These are phyloP conservation scores for Eupristina koningsbergeri DNA, from an alignment of 1,140 invertebrate species.

Conservation along the genomic window DNA sequence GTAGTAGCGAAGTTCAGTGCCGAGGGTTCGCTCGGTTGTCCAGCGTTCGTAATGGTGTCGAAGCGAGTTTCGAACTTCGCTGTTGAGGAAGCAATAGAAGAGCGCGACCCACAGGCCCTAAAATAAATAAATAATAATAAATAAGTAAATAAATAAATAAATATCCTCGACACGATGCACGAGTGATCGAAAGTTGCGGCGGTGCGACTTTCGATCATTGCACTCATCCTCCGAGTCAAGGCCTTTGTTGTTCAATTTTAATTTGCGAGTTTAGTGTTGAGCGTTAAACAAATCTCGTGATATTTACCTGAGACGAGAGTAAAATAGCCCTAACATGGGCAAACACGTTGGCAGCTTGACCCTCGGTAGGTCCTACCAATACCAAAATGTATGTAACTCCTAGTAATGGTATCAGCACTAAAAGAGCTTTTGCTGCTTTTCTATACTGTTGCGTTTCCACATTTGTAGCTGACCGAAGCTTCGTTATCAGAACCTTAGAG, in stretches of 20 bases:
- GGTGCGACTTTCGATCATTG: no score
- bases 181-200: no score
- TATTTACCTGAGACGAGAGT: slow-evolving; percentile 86
- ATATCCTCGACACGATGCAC: no score
- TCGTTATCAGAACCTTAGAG: slow-evolving; percentile 90
- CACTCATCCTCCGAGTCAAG: no score
- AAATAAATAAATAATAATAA: not conserved
- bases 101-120: slow-evolving; percentile 90
- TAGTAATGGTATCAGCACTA: slow-evolving; percentile 89
- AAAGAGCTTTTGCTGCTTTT: slow-evolving; percentile 90
- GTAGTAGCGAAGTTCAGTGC: slow-evolving; percentile 77
- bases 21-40: slow-evolving; percentile 78
- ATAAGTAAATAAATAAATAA: no score
- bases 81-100: slow-evolving; percentile 94
- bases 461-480: slow-evolving; percentile 88
- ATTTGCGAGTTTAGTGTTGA: no score
- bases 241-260: no score
- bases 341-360: slow-evolving; percentile 79
- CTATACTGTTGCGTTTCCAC: slow-evolving; percentile 90
- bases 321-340: slow-evolving; percentile 81
- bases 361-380: slow-evolving; percentile 81
- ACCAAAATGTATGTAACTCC: slow-evolving; percentile 91
- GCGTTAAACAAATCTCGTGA: no score
- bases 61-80: slow-evolving; percentile 89
- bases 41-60: slow-evolving; percentile 86